phyloP scores from a whole-genome alignment of 2,888 invertebrate species.

The Euproctis similis region DNA sequence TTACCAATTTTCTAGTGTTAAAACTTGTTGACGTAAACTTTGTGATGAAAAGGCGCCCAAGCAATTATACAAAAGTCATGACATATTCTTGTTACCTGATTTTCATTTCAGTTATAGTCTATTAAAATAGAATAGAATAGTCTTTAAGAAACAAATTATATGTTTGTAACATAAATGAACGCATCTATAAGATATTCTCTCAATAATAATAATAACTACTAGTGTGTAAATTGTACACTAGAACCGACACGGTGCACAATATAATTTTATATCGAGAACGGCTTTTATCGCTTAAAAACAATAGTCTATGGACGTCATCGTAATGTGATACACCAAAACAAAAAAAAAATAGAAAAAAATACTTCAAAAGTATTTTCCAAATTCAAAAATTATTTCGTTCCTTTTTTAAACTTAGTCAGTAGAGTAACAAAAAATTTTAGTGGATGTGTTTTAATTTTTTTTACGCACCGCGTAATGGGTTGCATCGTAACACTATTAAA shows the following conservation, averaged over 20 bases:
- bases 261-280: no score
- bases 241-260: conserved; percentile 32
- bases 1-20: no score
- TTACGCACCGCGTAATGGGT: conserved; percentile 30
- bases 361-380: conserved; percentile 72
- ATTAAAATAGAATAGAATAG: no score
- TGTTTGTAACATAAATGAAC: conserved; percentile 36
- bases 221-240: conserved; percentile 25
- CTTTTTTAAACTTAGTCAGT: conserved; percentile 62
- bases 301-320: no score
- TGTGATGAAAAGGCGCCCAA: conserved; percentile 32
- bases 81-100: conserved; percentile 61
- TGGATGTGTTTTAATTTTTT: conserved; percentile 39
- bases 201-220: conserved; percentile 14
- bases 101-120: conserved; percentile 58
- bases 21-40: no score
- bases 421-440: conserved; percentile 39
- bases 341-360: conserved; percentile 65
- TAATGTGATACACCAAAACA: no score
- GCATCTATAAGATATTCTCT: conserved; percentile 31
- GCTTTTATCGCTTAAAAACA: no score
- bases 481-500: conserved; percentile 3
- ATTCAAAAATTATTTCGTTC: conserved; percentile 63
- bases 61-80: conserved; percentile 46
- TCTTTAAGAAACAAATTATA: conserved; percentile 66